phyloP scores from a whole-genome alignment of 2,888 invertebrate genomes.

The Tipula confusa region DNA sequence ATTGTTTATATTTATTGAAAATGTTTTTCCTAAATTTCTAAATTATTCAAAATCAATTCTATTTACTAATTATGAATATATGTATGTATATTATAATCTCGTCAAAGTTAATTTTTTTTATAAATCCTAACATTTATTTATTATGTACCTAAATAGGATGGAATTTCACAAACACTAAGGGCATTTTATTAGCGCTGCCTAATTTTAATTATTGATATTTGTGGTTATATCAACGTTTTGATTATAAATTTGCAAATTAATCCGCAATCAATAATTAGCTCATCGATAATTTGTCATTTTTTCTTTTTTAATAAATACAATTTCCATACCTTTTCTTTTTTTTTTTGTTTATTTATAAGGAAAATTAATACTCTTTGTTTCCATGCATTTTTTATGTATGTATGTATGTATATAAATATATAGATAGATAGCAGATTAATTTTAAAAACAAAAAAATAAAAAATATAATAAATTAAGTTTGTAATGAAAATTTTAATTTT shows the following conservation, averaged over 20 bases:
- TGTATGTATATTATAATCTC: not conserved
- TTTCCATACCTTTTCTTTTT: not conserved
- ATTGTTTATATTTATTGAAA: not conserved
- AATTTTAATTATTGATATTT: not conserved
- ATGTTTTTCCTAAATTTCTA: not conserved
- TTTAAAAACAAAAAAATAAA: not conserved
- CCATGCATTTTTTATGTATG: not conserved
- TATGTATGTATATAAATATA: not conserved
- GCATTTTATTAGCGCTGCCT: not conserved
- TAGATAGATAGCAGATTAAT: not conserved
- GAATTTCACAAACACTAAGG: not conserved
- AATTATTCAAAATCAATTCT: not conserved
- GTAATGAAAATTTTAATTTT: not conserved
- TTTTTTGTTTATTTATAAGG: not conserved
- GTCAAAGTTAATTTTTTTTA: not conserved
- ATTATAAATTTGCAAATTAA: not conserved
- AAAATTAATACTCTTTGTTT: constrained; percentile 3
- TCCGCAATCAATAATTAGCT: not conserved
- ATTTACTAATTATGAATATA: not conserved
- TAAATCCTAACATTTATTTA: not conserved
- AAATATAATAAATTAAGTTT: not conserved
- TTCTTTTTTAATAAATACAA: not conserved
- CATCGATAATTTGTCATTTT: not conserved
- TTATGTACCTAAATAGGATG: not conserved
- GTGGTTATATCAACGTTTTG: no score